Evolutionary conservation across 1,140 invertebrate species (phyloP).

Genomic region (Aphidius gifuensis): DNA sequence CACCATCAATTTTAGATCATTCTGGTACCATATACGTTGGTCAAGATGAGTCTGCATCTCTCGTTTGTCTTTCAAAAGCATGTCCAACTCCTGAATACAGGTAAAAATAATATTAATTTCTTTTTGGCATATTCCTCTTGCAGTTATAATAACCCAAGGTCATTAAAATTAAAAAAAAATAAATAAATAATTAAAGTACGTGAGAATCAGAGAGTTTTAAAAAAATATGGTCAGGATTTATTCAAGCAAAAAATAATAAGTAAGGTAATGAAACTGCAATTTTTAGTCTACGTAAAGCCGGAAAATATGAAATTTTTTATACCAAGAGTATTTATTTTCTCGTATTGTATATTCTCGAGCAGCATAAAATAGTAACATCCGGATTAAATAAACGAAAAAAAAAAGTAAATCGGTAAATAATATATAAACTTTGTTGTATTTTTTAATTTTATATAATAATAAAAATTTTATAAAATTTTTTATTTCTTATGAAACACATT

Average conservation of each 20-base stretch:
- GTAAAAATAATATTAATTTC: conserved; percentile 48
- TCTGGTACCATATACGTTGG: conserved; percentile 66
- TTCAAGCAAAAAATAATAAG: neutral
- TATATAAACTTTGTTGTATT: no score
- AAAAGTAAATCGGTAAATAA: no score
- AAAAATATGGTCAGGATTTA: conserved; percentile 3
- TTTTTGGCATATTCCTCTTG: conserved; percentile 1
- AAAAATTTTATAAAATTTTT: no score
- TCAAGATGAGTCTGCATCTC: conserved; percentile 71
- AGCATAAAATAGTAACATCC: neutral
- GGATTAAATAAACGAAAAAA: neutral
- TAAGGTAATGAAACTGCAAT: no score
- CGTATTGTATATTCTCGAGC: neutral
- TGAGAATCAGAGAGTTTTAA: neutral
- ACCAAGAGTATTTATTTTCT: conserved; percentile 4
- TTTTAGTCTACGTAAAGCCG: neutral
- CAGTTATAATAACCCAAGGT: neutral
- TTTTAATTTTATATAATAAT: no score
- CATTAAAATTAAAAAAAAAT: conserved; percentile 13
- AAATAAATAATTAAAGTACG: neutral
- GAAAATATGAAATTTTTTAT: conserved; percentile 15
- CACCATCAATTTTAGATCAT: conserved; percentile 68
- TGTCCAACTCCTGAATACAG: conserved; percentile 73
- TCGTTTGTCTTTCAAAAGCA: conserved; percentile 70
- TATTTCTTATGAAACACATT: no score